Conservation (phyloP, 2,888 invertebrate species). For the Volucella inflata region DNA sequence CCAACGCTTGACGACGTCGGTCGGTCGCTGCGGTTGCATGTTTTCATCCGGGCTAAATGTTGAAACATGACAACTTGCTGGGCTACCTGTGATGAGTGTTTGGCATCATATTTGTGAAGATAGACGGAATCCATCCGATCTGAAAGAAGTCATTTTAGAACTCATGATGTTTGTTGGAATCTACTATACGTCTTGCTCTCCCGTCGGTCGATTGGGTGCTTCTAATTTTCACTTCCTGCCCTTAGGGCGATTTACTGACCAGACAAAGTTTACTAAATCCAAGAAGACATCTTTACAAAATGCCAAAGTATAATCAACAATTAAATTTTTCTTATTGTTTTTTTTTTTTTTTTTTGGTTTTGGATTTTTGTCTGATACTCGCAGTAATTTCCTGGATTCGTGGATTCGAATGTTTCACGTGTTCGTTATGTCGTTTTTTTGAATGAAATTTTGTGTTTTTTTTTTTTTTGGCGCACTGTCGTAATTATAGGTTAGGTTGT, state of each 20-base stretch:
- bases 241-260: slow-evolving; percentile 58
- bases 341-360: slow-evolving; percentile 10
- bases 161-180: slow-evolving; percentile 33
- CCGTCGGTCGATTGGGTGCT: slow-evolving; percentile 28
- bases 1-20: not conserved
- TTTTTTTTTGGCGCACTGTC: slow-evolving; percentile 56
- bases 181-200: not conserved
- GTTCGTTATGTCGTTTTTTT: slow-evolving; percentile 14
- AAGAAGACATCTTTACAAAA: slow-evolving; percentile 64
- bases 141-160: slow-evolving; percentile 63
- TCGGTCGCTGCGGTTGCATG: slow-evolving; percentile 68
- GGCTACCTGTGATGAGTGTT: slow-evolving; percentile 69
- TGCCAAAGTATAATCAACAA: slow-evolving; percentile 67
- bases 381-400: slow-evolving; percentile 70
- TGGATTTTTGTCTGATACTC: slow-evolving; percentile 44
- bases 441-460: slow-evolving; percentile 54
- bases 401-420: slow-evolving; percentile 11
- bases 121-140: slow-evolving; percentile 33
- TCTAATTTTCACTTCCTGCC: slow-evolving; percentile 74
- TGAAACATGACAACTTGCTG: slow-evolving; percentile 63
- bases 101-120: slow-evolving; percentile 36
- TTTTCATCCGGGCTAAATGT: slow-evolving; percentile 61
- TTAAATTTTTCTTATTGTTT: slow-evolving; percentile 29
- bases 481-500: slow-evolving; percentile 71
- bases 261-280: slow-evolving; percentile 62